These are phyloP conservation scores for Lichenostomus cassidix DNA, from an alignment of 2,113 vertebrate genomes.

Conservation along the genomic window DNA sequence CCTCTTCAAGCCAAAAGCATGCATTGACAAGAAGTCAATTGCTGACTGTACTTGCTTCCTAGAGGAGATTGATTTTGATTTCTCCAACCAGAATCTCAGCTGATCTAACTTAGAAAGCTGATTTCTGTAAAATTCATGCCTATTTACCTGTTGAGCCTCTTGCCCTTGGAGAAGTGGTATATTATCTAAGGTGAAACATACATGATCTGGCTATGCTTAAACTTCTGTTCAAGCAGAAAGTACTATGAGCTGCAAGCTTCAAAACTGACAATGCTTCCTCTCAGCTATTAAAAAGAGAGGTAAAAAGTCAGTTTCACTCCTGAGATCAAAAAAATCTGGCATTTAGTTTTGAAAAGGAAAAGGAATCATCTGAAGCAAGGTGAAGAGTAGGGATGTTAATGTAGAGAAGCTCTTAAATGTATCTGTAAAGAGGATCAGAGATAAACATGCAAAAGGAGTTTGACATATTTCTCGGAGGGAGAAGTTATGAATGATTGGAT, in stretches of 20 bases:
- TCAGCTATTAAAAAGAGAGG: background rate
- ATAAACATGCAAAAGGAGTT: slow-evolving; percentile 14
- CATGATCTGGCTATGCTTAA: background rate
- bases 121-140: background rate
- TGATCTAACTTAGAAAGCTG: background rate
- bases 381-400: background rate
- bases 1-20: background rate
- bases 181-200: background rate
- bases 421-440: background rate
- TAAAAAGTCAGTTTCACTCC: background rate
- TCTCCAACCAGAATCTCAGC: background rate
- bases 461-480: background rate
- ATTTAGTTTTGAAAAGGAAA: slow-evolving; percentile 24
- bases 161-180: background rate
- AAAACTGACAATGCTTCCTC: slow-evolving; percentile 11
- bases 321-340: background rate
- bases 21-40: background rate
- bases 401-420: background rate
- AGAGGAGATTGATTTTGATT: background rate
- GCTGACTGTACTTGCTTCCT: background rate
- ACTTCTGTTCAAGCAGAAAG: background rate
- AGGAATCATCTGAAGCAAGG: background rate
- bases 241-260: background rate
- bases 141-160: background rate
- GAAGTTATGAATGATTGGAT: background rate